These are phyloP conservation scores for Cydia strobilella DNA, from an alignment of 1,140 invertebrate species.

Conservation along the genomic window DNA sequence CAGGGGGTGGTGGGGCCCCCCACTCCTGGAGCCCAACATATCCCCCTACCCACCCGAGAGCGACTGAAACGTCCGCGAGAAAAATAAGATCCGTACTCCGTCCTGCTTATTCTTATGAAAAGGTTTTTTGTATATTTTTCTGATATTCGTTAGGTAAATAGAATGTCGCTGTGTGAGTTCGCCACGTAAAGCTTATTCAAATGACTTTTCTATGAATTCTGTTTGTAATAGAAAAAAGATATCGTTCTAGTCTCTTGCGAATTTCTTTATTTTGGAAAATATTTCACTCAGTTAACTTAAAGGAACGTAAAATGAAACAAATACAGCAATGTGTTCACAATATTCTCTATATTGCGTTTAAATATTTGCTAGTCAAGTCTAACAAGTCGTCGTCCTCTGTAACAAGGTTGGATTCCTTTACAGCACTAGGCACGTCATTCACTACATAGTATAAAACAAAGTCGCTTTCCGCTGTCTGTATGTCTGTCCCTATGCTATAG, in stretches of 20 bases:
- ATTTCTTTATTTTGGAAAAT: neutral
- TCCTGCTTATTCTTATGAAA: slow-evolving; percentile 77
- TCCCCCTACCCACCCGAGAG: slow-evolving; percentile 55
- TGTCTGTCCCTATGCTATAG: too few relatives aligned
- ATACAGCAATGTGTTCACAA: neutral
- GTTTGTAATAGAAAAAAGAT: neutral
- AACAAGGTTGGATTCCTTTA: neutral
- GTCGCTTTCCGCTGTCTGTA: too few relatives aligned
- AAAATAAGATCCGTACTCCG: slow-evolving; percentile 77
- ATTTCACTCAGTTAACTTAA: neutral
- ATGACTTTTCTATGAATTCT: slow-evolving; percentile 40
- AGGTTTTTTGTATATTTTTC: slow-evolving; percentile 75
- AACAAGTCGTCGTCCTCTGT: neutral
- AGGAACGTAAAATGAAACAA: neutral
- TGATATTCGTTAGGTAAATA: slow-evolving; percentile 63
- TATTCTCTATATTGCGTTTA: neutral
- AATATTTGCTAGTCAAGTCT: neutral
- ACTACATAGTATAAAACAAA: too few relatives aligned
- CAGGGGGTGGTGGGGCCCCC: slow-evolving; percentile 65
- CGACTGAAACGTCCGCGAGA: slow-evolving; percentile 78
- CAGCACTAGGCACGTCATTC: too few relatives aligned
- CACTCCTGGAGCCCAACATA: slow-evolving; percentile 43
- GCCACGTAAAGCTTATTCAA: slow-evolving; percentile 57
- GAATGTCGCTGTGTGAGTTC: slow-evolving; percentile 53
- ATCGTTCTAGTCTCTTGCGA: neutral